These are phyloP conservation scores for Amaurobius ferox DNA, from an alignment of 2,888 invertebrate genomes.

Conservation along the genomic window DNA sequence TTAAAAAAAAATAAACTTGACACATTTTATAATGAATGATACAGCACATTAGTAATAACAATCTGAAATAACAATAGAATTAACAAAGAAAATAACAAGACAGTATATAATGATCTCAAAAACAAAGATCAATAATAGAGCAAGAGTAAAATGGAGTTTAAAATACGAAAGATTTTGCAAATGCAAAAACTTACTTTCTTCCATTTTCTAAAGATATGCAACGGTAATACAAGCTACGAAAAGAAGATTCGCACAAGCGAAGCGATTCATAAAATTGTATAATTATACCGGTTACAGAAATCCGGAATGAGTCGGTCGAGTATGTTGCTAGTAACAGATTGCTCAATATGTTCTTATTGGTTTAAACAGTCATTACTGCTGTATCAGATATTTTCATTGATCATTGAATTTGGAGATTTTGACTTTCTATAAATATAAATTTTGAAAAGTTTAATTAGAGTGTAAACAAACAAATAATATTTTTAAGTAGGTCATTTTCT, in stretches of 20 bases:
- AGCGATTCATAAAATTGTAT: not conserved
- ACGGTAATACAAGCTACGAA: not conserved
- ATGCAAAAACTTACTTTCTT: slow-evolving; percentile 28
- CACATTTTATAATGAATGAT: too few species aligned
- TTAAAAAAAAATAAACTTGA: too few species aligned
- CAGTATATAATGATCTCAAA: too few species aligned
- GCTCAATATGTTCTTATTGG: not conserved
- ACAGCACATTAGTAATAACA: too few species aligned
- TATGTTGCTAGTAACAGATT: not conserved
- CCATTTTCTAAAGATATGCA: slow-evolving; percentile 7
- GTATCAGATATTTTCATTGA: not conserved
- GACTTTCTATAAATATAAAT: too few species aligned
- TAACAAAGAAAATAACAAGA: too few species aligned
- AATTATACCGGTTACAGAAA: slow-evolving; percentile 1
- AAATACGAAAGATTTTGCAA: not conserved
- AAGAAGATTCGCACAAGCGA: not conserved
- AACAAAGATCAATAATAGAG: too few species aligned
- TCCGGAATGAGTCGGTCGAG: not conserved
- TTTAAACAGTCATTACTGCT: not conserved
- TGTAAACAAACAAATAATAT: too few species aligned
- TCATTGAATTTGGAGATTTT: not conserved
- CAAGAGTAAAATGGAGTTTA: too few species aligned
- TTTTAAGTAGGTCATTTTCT: too few species aligned
- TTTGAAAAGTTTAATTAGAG: too few species aligned
- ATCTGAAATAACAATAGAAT: too few species aligned